Evolutionary conservation across 1,140 invertebrate species (phyloP).

Genomic region (Dreissena polymorpha): DNA sequence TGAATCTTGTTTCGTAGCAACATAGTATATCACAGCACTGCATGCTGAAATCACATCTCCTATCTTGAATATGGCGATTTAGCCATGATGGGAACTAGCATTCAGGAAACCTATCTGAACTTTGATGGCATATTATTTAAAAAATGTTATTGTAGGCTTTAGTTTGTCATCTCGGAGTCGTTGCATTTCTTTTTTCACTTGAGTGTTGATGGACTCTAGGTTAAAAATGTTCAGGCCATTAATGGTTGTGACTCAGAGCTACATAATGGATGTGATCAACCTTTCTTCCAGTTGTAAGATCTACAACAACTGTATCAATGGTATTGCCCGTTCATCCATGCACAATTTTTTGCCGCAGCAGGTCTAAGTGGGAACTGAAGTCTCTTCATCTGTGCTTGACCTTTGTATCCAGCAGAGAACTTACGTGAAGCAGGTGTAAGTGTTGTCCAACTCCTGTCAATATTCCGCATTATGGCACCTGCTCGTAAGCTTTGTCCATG

Average conservation of each 20-base stretch:
- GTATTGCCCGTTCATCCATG: slow-evolving; percentile 41
- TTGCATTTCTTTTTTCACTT: slow-evolving; percentile 34
- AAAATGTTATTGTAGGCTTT: neutral
- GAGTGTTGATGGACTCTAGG: slow-evolving; percentile 21
- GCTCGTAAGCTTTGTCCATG: slow-evolving; percentile 2
- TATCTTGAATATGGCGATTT: slow-evolving; percentile 26
- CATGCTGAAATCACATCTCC: slow-evolving; percentile 21
- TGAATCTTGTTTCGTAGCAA: slow-evolving; percentile 35
- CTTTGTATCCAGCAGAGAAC: slow-evolving; percentile 25
- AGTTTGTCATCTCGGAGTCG: slow-evolving; percentile 3
- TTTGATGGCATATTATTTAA: neutral
- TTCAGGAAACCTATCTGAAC: slow-evolving; percentile 36
- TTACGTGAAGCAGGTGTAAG: slow-evolving; percentile 12
- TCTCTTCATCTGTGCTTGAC: slow-evolving; percentile 37
- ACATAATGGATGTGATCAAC: slow-evolving; percentile 49
- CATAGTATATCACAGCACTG: slow-evolving; percentile 17
- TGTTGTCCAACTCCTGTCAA: slow-evolving; percentile 32
- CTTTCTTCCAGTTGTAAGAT: slow-evolving; percentile 14
- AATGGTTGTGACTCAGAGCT: slow-evolving; percentile 17
- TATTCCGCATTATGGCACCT: slow-evolving; percentile 17
- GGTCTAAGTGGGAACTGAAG: slow-evolving; percentile 33
- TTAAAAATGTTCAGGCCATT: slow-evolving; percentile 26
- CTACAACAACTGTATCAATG: slow-evolving; percentile 25
- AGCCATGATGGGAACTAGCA: slow-evolving; percentile 27
- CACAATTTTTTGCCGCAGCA: slow-evolving; percentile 31